Evolutionary conservation across 2,888 invertebrate genomes (phyloP).

Genomic region (Nymphalis urticae): DNA sequence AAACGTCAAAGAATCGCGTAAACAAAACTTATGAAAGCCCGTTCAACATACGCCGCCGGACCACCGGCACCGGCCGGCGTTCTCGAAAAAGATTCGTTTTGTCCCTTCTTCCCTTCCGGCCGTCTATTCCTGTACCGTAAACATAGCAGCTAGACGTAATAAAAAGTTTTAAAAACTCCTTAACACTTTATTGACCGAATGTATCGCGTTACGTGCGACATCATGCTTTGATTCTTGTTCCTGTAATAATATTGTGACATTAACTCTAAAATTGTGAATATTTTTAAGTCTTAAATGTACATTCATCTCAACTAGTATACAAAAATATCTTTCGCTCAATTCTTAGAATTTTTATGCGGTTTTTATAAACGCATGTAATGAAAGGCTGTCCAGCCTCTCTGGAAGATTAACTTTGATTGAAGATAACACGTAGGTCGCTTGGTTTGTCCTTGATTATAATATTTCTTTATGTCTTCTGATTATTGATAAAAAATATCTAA

Average conservation of each 20-base stretch:
- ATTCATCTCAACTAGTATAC: no score
- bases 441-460: no score
- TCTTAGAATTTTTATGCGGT: no score
- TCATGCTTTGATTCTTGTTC: neutral
- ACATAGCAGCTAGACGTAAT: conserved; percentile 40
- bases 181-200: conserved; percentile 44
- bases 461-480: no score
- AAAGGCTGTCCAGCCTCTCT: no score
- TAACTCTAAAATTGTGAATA: no score
- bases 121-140: conserved; percentile 47
- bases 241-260: conserved; percentile 5
- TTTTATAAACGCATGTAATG: no score
- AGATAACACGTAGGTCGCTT: no score
- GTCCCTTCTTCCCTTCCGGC: conserved; percentile 57
- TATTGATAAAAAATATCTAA: no score
- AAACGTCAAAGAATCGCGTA: conserved; percentile 3
- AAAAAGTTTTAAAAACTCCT: conserved; percentile 40
- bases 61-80: conserved; percentile 47
- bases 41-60: conserved; percentile 27
- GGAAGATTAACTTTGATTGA: no score
- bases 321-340: no score
- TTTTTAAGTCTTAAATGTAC: no score
- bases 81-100: conserved; percentile 65
- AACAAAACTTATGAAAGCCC: conserved; percentile 4
- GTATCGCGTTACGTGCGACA: conserved; percentile 41